These are phyloP conservation scores for Acleris holmiana DNA, from an alignment of 2,888 invertebrate species.

Conservation along the genomic window DNA sequence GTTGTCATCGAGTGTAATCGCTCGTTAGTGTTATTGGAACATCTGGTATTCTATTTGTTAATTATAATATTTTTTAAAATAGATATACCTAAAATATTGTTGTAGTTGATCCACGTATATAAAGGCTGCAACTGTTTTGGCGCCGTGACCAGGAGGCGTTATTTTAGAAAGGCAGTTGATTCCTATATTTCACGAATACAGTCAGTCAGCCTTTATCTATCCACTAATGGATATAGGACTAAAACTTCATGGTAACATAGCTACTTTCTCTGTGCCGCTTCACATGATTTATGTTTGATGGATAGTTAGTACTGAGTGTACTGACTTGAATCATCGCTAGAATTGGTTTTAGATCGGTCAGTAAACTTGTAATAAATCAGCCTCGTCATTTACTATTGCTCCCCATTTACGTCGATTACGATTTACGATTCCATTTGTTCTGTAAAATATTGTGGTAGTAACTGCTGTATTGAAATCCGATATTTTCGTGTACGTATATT, in stretches of 20 bases:
- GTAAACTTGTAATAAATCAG: conserved; percentile 28
- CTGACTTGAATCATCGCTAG: conserved; percentile 15
- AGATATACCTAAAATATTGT: too few relatives aligned
- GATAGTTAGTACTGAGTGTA: too few relatives aligned
- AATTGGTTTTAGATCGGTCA: conserved; percentile 25
- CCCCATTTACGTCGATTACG: conserved; percentile 27
- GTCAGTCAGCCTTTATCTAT: too few relatives aligned
- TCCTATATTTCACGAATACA: too few relatives aligned
- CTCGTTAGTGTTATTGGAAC: conserved; percentile 6
- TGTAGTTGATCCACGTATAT: too few relatives aligned
- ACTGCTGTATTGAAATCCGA: conserved; percentile 1
- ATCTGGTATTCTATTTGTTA: conserved; percentile 9
- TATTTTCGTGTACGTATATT: too few relatives aligned
- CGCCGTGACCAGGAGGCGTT: too few relatives aligned
- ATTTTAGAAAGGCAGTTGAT: too few relatives aligned
- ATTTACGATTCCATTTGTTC: conserved; percentile 30
- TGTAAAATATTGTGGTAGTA: conserved; percentile 16
- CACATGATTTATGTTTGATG: conserved; percentile 12
- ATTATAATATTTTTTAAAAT: neutral
- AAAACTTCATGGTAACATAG: neutral
- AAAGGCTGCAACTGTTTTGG: too few relatives aligned
- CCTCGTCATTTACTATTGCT: conserved; percentile 22
- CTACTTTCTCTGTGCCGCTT: conserved; percentile 12
- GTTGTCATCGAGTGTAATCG: conserved; percentile 29
- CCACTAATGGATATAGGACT: too few relatives aligned